A percentile compares a stretch with the other conserved stretches of the same genome.
Conservation (phyloP, 2,797 vertebrate species). For the Aplochiton taeniatus region DNA sequence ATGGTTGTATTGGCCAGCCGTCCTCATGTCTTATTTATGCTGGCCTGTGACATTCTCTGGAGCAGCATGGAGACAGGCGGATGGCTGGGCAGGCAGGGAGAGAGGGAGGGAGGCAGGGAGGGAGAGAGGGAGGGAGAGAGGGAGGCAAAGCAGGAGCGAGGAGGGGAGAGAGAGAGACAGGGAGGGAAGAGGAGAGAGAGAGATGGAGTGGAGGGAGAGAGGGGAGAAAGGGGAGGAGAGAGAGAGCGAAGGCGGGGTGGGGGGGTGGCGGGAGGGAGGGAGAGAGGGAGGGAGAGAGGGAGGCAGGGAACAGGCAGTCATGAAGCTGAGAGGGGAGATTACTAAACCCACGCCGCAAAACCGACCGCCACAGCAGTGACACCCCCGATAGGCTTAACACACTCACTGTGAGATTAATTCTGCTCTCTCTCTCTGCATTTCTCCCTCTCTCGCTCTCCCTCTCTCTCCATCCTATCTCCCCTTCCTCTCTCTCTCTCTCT, state of each 20-base stretch:
- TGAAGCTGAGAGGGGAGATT: background rate
- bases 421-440: background rate
- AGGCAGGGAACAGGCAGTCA: background rate
- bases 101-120: background rate
- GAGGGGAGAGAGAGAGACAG: background rate
- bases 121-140: constrained; percentile 13
- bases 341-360: constrained; percentile 2
- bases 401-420: background rate
- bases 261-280: background rate
- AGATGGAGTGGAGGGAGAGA: background rate
- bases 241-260: background rate
- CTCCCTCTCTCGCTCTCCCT: too few species aligned
- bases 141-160: background rate
- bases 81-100: constrained; percentile 25
- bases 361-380: background rate
- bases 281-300: constrained; percentile 6
- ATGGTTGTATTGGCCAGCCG: constrained; percentile 32
- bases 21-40: constrained; percentile 67
- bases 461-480: too few species aligned
- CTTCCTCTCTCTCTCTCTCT: too few species aligned
- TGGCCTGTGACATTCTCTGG: constrained; percentile 61
- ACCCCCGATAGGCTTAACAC: background rate
- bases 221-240: background rate
- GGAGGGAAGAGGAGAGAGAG: background rate
- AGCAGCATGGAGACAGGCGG: constrained; percentile 28